Evolutionary conservation across 1,140 invertebrate genomes (phyloP).

Genomic region (Agraylea sexmaculata): DNA sequence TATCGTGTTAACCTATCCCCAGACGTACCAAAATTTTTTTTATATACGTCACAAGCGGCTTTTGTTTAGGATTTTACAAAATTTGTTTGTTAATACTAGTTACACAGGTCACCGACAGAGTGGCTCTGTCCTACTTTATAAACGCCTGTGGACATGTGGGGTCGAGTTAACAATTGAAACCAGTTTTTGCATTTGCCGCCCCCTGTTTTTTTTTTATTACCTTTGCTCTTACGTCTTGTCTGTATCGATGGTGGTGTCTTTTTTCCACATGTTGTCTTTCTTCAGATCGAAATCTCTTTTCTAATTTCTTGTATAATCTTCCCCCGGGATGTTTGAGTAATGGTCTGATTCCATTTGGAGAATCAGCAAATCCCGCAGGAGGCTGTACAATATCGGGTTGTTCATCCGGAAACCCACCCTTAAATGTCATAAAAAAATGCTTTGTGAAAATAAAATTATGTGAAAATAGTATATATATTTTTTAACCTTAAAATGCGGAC

Average conservation of each 20-base stretch:
- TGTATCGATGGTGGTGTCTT: conserved; percentile 50
- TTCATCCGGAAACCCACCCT: conserved; percentile 42
- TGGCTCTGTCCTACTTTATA: too few species aligned
- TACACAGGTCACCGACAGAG: too few species aligned
- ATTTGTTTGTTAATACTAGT: too few species aligned
- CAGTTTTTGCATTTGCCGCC: too few species aligned
- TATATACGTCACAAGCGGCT: too few species aligned
- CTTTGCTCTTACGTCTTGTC: conserved; percentile 61
- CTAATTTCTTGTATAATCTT: conserved; percentile 66
- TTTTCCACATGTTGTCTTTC: conserved; percentile 49
- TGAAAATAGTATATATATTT: conserved; percentile 4
- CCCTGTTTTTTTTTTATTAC: conserved; percentile 26
- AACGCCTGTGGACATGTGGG: too few species aligned
- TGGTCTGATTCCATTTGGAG: conserved; percentile 48
- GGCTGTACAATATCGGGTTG: conserved; percentile 70
- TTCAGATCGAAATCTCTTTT: conserved; percentile 71
- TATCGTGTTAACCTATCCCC: too few species aligned
- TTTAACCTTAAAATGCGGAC: conserved; percentile 35
- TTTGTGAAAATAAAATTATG: background rate
- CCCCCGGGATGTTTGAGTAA: conserved; percentile 34
- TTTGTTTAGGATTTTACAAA: too few species aligned
- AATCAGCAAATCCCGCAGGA: conserved; percentile 76
- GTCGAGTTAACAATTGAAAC: too few species aligned
- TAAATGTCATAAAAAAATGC: conserved; percentile 12
- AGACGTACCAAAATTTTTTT: too few species aligned